Percentiles rank a stretch among this genome's conserved stretches.
Evolutionary conservation across 2,888 invertebrate species (phyloP).

Genomic region (Sinelater perroti): DNA sequence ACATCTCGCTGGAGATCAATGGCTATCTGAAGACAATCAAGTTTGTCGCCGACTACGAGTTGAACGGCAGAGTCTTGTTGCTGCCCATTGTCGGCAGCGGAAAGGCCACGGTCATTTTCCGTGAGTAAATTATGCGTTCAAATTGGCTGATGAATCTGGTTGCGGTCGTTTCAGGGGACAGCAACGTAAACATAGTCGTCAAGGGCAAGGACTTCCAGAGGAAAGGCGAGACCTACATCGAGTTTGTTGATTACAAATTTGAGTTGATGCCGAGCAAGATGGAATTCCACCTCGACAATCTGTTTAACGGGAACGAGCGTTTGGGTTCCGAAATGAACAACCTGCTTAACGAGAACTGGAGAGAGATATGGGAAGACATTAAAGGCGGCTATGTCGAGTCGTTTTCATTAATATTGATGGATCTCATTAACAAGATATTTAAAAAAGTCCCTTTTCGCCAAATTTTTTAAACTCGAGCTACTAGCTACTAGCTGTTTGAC

Average conservation of each 20-base stretch:
- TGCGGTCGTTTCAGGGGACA: neutral
- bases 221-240: neutral
- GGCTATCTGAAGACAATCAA: too few relatives aligned
- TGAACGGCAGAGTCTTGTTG: conserved; percentile 44
- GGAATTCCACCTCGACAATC: conserved; percentile 46
- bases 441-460: too few relatives aligned
- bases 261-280: neutral
- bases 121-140: neutral
- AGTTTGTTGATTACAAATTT: neutral
- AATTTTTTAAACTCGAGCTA: too few relatives aligned
- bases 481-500: too few relatives aligned
- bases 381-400: conserved; percentile 75
- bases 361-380: conserved; percentile 51
- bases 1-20: too few relatives aligned
- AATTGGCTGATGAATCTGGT: neutral
- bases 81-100: conserved; percentile 71
- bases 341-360: conserved; percentile 32
- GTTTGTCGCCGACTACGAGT: neutral
- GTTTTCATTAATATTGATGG: too few relatives aligned
- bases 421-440: too few relatives aligned
- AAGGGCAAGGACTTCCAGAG: neutral
- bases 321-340: conserved; percentile 44
- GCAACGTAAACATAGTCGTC: neutral
- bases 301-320: conserved; percentile 54
- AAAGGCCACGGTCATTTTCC: neutral